Evolutionary conservation across 2,113 vertebrate genomes (phyloP).

Genomic region (human (Homo sapiens)): GRCh38 chr9:136868501-136869000

Average conservation of each 20-base stretch:
- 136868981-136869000: not conserved
- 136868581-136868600: not conserved
- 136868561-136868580: not conserved
- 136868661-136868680: not conserved
- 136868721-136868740: accelerated
- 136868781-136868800: not conserved
- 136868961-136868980: not conserved
- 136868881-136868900: accelerated
- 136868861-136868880: not conserved
- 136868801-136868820: not conserved
- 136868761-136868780: no score
- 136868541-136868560: not conserved
- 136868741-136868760: not conserved
- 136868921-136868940: not conserved
- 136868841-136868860: not conserved
- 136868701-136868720: accelerated
- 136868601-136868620: not conserved
- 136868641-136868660: no score
- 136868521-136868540: not conserved
- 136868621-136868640: not conserved
- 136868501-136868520: not conserved
- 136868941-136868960: not conserved
- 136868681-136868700: not conserved
- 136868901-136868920: not conserved
- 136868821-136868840: not conserved